Percentiles rank a stretch among this genome's conserved stretches.
Conservation (phyloP, 2,113 vertebrate genomes). For the Cephalopterus ornatus region DNA sequence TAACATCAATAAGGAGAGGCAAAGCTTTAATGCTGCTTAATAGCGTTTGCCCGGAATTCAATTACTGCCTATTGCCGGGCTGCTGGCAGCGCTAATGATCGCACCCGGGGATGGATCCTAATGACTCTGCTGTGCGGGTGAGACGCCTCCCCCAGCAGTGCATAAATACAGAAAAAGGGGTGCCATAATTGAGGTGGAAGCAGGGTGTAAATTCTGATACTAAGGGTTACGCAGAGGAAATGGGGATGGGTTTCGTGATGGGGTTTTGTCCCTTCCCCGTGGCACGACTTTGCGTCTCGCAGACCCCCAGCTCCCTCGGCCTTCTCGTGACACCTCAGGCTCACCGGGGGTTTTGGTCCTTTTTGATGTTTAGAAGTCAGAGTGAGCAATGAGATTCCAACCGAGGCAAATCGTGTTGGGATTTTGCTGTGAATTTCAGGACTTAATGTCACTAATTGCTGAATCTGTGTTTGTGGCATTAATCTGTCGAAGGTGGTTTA, state of each 20-base stretch:
- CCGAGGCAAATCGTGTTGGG: background rate
- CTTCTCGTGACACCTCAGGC: constrained; percentile 30
- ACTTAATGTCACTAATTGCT: background rate
- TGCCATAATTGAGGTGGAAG: constrained; percentile 57
- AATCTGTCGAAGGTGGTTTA: background rate
- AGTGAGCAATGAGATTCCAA: background rate
- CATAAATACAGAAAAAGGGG: background rate
- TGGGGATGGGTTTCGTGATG: constrained; percentile 20
- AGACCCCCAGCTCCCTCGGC: constrained; percentile 12
- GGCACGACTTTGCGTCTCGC: constrained; percentile 39
- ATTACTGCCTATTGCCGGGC: constrained; percentile 36
- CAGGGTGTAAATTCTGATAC: constrained; percentile 40
- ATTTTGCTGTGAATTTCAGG: background rate
- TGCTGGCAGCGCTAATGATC: constrained; percentile 55
- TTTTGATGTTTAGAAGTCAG: constrained; percentile 42
- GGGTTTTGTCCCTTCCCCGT: constrained; percentile 38
- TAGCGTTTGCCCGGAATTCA: constrained; percentile 11
- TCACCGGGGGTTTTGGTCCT: background rate
- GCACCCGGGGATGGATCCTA: constrained; percentile 54
- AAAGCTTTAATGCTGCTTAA: constrained; percentile 26
- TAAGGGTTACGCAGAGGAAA: constrained; percentile 40
- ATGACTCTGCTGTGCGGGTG: constrained; percentile 37
- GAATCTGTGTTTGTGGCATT: background rate
- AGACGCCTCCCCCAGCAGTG: background rate
- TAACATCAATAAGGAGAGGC: background rate